phyloP scores from a whole-genome alignment of 2,888 invertebrate genomes.

The Drosophila fungiperda region DNA sequence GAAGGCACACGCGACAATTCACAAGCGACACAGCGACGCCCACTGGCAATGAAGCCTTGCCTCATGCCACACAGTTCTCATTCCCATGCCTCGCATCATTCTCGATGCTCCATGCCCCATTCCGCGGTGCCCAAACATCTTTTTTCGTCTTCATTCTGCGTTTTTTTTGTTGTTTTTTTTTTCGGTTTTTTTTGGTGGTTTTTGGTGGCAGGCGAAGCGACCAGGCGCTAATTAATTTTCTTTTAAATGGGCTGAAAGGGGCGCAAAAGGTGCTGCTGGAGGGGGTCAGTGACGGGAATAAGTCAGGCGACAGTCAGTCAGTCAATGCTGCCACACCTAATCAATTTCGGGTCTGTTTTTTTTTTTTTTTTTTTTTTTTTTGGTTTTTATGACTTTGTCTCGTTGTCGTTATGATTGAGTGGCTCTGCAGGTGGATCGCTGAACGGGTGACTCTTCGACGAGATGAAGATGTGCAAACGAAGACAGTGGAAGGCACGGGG shows the following conservation, averaged over 20 bases:
- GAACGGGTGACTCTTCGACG: background rate
- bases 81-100: conserved; percentile 24
- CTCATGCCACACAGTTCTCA: background rate
- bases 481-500: background rate
- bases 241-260: conserved; percentile 61
- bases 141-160: conserved; percentile 42
- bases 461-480: conserved; percentile 4
- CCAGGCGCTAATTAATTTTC: conserved; percentile 82
- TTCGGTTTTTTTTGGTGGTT: conserved; percentile 33
- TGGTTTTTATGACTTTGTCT: conserved; percentile 55
- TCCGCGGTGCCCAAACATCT: conserved; percentile 38
- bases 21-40: conserved; percentile 31
- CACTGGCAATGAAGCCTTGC: conserved; percentile 34
- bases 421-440: conserved; percentile 54
- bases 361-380: background rate
- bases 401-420: conserved; percentile 64
- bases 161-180: conserved; percentile 14
- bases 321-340: conserved; percentile 63
- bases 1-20: conserved; percentile 42
- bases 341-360: conserved; percentile 62
- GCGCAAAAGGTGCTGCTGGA: conserved; percentile 35
- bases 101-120: conserved; percentile 9
- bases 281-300: conserved; percentile 1
- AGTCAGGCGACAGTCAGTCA: conserved; percentile 54
- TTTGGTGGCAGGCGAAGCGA: conserved; percentile 62